Percentiles rank a stretch among this genome's conserved stretches.
Conservation (phyloP, 2,888 invertebrate genomes). For the Germaria angustata region DNA sequence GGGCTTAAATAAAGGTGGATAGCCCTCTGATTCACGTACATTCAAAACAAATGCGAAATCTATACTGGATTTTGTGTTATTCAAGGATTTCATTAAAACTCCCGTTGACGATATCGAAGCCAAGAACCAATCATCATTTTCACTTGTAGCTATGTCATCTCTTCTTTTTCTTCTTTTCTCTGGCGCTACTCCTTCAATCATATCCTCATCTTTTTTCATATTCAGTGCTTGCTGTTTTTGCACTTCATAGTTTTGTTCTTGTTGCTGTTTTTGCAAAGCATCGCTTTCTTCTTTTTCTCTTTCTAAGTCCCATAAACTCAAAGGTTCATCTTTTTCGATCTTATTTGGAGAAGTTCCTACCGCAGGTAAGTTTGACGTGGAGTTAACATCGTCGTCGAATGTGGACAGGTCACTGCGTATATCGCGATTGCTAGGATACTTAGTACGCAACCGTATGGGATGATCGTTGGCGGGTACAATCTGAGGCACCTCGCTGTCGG, state of each 20-base stretch:
- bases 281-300: slow-evolving; percentile 82
- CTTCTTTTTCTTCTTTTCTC: slow-evolving; percentile 34
- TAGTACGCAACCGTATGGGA: slow-evolving; percentile 77
- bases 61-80: slow-evolving; percentile 78
- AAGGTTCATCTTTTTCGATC: slow-evolving; percentile 71
- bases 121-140: slow-evolving; percentile 74
- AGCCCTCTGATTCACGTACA: slow-evolving; percentile 85
- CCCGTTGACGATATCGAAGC: slow-evolving; percentile 79
- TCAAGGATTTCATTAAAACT: slow-evolving; percentile 80
- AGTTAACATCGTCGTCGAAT: slow-evolving; percentile 67
- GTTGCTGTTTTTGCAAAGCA: slow-evolving; percentile 74
- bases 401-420: slow-evolving; percentile 76
- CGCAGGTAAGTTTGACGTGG: slow-evolving; percentile 66
- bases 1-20: slow-evolving; percentile 82
- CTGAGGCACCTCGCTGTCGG: slow-evolving; percentile 74
- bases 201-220: slow-evolving; percentile 17
- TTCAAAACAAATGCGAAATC: slow-evolving; percentile 88
- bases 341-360: slow-evolving; percentile 69
- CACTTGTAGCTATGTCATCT: slow-evolving; percentile 12
- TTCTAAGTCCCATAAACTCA: slow-evolving; percentile 82
- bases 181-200: not conserved
- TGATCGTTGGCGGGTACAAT: slow-evolving; percentile 73
- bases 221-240: not conserved
- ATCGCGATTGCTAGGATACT: slow-evolving; percentile 79
- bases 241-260: slow-evolving; percentile 65